phyloP scores from a whole-genome alignment of 2,113 vertebrate species.

The Xenopus borealis region DNA sequence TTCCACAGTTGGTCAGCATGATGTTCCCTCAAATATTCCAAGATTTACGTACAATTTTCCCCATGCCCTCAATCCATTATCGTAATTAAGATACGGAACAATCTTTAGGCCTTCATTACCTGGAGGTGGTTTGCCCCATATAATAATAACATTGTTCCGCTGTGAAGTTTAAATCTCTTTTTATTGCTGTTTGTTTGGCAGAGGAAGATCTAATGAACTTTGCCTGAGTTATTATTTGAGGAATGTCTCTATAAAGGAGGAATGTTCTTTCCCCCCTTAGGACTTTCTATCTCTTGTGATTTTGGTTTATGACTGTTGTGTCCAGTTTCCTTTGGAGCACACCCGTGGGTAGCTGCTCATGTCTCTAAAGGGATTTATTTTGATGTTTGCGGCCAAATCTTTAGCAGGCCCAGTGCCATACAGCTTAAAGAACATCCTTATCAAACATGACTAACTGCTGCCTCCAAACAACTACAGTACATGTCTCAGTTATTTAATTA shows the following conservation, averaged over 20 bases:
- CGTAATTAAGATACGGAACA: no score
- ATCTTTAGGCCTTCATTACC: neutral
- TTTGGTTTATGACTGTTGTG: neutral
- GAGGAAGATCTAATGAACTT: constrained; percentile 13
- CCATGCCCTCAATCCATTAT: neutral
- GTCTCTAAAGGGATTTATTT: no score
- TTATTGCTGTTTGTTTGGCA: constrained; percentile 9
- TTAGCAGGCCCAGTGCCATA: no score
- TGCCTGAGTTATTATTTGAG: constrained; percentile 6
- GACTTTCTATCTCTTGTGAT: constrained; percentile 4
- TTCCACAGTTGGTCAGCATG: no score
- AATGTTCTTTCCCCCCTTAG: constrained; percentile 19
- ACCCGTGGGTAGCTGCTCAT: neutral
- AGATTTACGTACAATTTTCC: neutral
- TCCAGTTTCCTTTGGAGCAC: neutral
- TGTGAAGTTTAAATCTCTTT: neutral
- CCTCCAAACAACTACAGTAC: no score
- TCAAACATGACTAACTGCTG: no score
- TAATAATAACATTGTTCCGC: neutral
- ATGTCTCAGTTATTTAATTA: no score
- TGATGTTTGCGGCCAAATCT: no score
- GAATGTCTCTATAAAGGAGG: constrained; percentile 29
- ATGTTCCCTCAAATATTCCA: no score
- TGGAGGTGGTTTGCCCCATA: no score
- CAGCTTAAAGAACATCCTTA: no score